A percentile compares a stretch with the other conserved stretches of the same genome.
phyloP scores from a whole-genome alignment of 2,888 invertebrate species.

The Hermaeophaga mercurialis region DNA sequence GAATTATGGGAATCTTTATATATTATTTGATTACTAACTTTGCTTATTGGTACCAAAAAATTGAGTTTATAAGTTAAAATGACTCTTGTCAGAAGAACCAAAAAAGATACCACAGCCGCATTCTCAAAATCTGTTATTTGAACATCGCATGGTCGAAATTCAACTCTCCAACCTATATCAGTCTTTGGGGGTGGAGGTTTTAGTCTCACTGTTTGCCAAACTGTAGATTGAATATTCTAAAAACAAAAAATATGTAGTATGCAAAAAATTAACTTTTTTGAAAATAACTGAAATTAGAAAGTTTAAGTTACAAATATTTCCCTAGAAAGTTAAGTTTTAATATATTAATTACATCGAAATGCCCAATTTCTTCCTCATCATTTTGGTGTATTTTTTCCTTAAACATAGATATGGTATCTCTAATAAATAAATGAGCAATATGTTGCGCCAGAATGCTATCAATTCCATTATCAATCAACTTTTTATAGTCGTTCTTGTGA shows the following conservation, averaged over 20 bases:
- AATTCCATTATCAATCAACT: conserved; percentile 84
- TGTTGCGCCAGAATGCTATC: conserved; percentile 93
- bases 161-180: conserved; percentile 98
- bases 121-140: conserved; percentile 99
- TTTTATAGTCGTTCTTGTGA: conserved; percentile 81
- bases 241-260: conserved; percentile 38
- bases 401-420: conserved; percentile 94
- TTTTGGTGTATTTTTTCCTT: conserved; percentile 94
- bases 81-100: conserved; percentile 95
- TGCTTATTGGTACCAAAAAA: conserved; percentile 97
- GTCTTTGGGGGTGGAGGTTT: conserved; percentile 97
- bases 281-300: too few species aligned
- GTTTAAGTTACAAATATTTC: too few species aligned
- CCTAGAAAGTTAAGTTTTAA: too few species aligned
- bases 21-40: conserved; percentile 55
- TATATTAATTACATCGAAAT: conserved; percentile 89
- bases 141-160: conserved; percentile 97
- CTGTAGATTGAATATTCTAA: conserved; percentile 97
- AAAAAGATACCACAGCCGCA: conserved; percentile 96
- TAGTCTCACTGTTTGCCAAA: conserved; percentile 99
- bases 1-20: too few species aligned
- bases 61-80: conserved; percentile 95
- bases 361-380: conserved; percentile 92
- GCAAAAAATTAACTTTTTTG: background rate
- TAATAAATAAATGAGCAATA: conserved; percentile 96